Evolutionary conservation across 2,113 vertebrate species (phyloP), one percentile per base, ranked within the genome.

Genomic region (Pteronura brasiliensis): DNA sequence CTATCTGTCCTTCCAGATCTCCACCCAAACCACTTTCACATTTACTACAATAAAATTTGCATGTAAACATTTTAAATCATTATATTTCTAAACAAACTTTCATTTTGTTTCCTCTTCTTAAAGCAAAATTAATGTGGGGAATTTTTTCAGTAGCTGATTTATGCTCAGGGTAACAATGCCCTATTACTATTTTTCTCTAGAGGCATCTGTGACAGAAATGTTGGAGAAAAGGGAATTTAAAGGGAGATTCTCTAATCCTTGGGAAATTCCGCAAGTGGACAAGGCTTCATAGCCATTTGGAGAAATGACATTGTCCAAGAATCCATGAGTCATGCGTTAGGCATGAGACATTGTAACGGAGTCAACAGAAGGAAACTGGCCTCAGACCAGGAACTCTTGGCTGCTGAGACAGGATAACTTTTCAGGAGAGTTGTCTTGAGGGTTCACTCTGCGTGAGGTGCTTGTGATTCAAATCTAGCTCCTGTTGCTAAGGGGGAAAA

Each of bases 191-290:
- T 88, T 89, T 81, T 25, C 20, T 59, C 36, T 63, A 13, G n/a
- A 59, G 31, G 11, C 13, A 11, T 88, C 31, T 47, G 8, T 83
- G 25, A 29, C 80, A 63, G 55, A 95, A 95, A 89, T 57, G 14
- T 21, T 80, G 4, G 3, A 15, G 67, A 95, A 93, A 97, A 97
- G 97, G 97, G 94, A 83, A 69, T 98, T 98, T 93, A 84, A 96
- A 95, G 97, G 98, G 98, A 98, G 95, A 97, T 98, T 98, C 83
- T 97, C 20, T 95, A 92, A 63, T 90, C 36, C 42, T 55, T 47
- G 97, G 98, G 97, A 97, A 97, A 97, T 91, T 97, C 97, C 98
- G 10, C 8, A 74, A 96, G 42, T 29, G 25, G 52, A 83, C 34
- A 47, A 71, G 76, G 36, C 49, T 91, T 93, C 7, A 21, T 42